These are phyloP conservation scores for Naja naja DNA, from an alignment of 2,113 vertebrate genomes.

Conservation along the genomic window DNA sequence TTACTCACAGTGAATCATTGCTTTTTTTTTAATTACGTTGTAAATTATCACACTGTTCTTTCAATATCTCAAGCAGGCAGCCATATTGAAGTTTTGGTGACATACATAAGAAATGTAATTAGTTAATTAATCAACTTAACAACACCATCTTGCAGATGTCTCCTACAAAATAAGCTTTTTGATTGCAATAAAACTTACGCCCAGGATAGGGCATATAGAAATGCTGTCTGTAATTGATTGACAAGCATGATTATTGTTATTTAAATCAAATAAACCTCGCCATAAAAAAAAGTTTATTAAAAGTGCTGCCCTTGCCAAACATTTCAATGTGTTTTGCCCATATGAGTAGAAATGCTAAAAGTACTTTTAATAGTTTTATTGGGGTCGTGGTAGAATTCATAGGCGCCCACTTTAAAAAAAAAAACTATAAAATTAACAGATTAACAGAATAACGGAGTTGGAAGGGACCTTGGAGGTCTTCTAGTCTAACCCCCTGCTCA, in stretches of 20 bases:
- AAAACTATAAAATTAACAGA: neutral
- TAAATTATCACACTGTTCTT: neutral
- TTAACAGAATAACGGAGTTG: too few species aligned
- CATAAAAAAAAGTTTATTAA: neutral
- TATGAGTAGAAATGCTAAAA: neutral
- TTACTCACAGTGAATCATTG: neutral
- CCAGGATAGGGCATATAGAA: neutral
- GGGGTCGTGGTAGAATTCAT: neutral
- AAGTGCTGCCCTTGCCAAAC: neutral
- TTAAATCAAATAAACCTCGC: neutral
- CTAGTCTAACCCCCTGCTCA: too few species aligned
- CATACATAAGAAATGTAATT: neutral
- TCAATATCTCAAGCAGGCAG: neutral
- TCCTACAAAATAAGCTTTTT: neutral
- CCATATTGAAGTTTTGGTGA: neutral
- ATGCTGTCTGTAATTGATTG: neutral
- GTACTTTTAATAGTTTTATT: neutral
- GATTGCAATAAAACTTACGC: neutral
- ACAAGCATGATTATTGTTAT: neutral
- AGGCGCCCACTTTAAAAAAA: neutral
- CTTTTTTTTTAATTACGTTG: neutral
- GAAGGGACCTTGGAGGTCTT: too few species aligned
- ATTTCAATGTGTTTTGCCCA: neutral
- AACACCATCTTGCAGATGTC: neutral
- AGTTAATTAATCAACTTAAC: neutral